Evolutionary conservation across 2,113 vertebrate species (phyloP).

Genomic region (Gobio gobio): DNA sequence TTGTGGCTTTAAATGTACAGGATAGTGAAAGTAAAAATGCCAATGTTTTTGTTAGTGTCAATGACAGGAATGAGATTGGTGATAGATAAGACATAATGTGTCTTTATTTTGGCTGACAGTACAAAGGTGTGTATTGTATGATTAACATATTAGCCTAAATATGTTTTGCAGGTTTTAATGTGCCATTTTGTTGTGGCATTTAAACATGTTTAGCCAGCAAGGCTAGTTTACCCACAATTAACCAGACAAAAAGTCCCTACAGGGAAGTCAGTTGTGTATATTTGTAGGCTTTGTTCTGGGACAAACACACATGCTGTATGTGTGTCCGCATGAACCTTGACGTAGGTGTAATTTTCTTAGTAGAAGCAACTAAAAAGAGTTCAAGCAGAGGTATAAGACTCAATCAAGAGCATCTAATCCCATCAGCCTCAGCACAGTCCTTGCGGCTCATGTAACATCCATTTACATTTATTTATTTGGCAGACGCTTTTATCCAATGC

Average conservation of each 20-base stretch:
- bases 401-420: conserved; percentile 35
- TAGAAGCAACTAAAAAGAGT: conserved; percentile 7
- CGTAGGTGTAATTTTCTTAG: conserved; percentile 8
- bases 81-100: neutral
- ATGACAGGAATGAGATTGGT: neutral
- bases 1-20: neutral
- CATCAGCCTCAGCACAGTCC: conserved; percentile 28
- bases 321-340: neutral
- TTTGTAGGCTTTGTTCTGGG: neutral
- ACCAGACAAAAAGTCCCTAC: neutral
- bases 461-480: conserved; percentile 40
- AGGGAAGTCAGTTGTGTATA: neutral
- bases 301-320: neutral
- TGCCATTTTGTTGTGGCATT: neutral
- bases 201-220: conserved; percentile 11
- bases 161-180: neutral
- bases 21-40: neutral
- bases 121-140: neutral
- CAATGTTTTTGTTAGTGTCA: neutral
- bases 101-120: neutral
- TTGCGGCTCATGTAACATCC: conserved; percentile 24
- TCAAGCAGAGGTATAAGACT: conserved; percentile 20
- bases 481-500: conserved; percentile 19
- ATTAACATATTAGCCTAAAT: neutral
- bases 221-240: conserved; percentile 8